phyloP scores from a whole-genome alignment of 2,888 invertebrate genomes.

The Luperina testacea region DNA sequence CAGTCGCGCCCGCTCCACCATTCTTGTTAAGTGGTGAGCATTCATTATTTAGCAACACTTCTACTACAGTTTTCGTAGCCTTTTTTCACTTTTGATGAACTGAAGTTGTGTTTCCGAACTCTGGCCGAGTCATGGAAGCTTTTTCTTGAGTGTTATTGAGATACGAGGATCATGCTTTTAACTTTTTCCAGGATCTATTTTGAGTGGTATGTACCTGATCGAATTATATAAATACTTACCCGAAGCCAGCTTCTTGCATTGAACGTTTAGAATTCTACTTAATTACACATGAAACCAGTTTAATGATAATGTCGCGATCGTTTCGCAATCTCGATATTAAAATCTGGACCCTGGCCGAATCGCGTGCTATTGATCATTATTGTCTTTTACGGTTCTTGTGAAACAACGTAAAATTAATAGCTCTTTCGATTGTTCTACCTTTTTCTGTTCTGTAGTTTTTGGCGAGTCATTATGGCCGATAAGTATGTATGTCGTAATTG shows the following conservation, averaged over 20 bases:
- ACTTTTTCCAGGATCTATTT: slow-evolving; percentile 17
- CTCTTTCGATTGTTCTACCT: slow-evolving; percentile 72
- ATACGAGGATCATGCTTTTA: slow-evolving; percentile 43
- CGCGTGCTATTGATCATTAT: slow-evolving; percentile 78
- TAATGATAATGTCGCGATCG: slow-evolving; percentile 74
- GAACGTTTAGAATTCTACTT: slow-evolving; percentile 53
- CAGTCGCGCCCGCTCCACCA: slow-evolving; percentile 70
- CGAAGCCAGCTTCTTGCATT: slow-evolving; percentile 24
- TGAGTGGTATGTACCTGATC: slow-evolving; percentile 1
- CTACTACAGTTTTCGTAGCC: slow-evolving; percentile 48
- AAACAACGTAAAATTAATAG: slow-evolving; percentile 80
- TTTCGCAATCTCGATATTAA: slow-evolving; percentile 77
- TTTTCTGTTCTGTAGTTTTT: slow-evolving; percentile 66
- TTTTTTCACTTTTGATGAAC: slow-evolving; percentile 47
- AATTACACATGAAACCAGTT: slow-evolving; percentile 72
- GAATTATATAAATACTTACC: slow-evolving; percentile 20
- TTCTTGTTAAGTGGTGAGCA: slow-evolving; percentile 70
- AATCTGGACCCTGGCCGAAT: slow-evolving; percentile 70
- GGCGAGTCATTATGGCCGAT: slow-evolving; percentile 51
- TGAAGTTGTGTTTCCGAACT: slow-evolving; percentile 57
- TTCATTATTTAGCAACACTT: slow-evolving; percentile 74
- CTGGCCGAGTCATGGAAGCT: slow-evolving; percentile 37
- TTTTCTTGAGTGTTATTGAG: slow-evolving; percentile 47
- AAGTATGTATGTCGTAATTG: slow-evolving; percentile 26
- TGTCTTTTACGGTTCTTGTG: slow-evolving; percentile 80